Evolutionary conservation across 1,140 invertebrate species (phyloP).

Genomic region (Centruroides vittatus): DNA sequence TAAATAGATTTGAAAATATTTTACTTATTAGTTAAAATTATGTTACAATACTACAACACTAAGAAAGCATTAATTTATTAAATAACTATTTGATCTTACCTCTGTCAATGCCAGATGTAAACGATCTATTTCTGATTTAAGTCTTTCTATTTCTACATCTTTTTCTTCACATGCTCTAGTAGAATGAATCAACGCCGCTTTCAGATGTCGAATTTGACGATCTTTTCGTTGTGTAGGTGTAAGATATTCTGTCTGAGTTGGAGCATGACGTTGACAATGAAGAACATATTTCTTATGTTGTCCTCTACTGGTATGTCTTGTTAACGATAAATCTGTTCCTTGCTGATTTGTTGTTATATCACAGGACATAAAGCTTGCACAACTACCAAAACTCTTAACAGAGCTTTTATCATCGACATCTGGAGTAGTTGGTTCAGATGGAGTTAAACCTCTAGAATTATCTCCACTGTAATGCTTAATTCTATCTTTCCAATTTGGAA

Average conservation of each 20-base stretch:
- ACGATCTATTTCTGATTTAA: slow-evolving; percentile 69
- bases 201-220: slow-evolving; percentile 51
- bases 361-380: slow-evolving; percentile 48
- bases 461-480: too few relatives aligned
- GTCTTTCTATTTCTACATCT: slow-evolving; percentile 57
- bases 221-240: slow-evolving; percentile 71
- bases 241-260: slow-evolving; percentile 57
- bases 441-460: too few relatives aligned
- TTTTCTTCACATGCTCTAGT: slow-evolving; percentile 33
- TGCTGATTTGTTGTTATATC: slow-evolving; percentile 37
- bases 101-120: slow-evolving; percentile 32
- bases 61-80: too few relatives aligned
- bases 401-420: slow-evolving; percentile 55
- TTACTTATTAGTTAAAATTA: too few relatives aligned
- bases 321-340: slow-evolving; percentile 23
- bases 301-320: slow-evolving; percentile 54
- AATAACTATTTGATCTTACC: neutral
- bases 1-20: too few relatives aligned
- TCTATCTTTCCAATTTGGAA: too few relatives aligned
- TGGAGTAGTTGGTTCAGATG: neutral
- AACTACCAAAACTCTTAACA: slow-evolving; percentile 55
- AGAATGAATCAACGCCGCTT: slow-evolving; percentile 24
- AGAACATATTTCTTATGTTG: slow-evolving; percentile 54
- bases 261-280: slow-evolving; percentile 61
- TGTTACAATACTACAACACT: too few relatives aligned